Evolutionary conservation across 2,797 vertebrate species (phyloP), one percentile per base, ranked within the genome.

Genomic region (Myotis planiceps): DNA sequence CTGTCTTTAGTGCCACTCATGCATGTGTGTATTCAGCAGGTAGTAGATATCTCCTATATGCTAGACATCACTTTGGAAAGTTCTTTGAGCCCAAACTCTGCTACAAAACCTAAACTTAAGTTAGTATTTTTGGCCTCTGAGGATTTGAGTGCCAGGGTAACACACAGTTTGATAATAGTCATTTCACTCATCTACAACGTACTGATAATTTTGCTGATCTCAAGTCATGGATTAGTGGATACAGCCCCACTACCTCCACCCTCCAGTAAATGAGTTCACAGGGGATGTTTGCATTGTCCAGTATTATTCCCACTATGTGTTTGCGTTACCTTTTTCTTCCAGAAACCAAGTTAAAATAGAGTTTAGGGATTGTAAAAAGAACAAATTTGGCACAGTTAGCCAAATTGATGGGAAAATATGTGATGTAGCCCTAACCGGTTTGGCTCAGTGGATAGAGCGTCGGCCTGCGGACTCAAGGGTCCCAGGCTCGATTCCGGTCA

Each of bases 111-210:
- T 83, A 63, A 96, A 87, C 96, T 92, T 95, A 78, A 96, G 72
- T 97, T 94, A 94, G 72, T 95, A 42, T 81, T 90, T 97, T 97
- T 92, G 96, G 71, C 94, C 71, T 96, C 98, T 98, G 83, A 93
- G 53, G 23, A 27, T 82, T 96, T 98, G 96, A 98, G 98, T 98
- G 98, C 98, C 98, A 98, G 98, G 98, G 98, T 98, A 99, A 98
- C 98, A 51, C 97, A 98, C 97, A 98, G 98, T 99, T 99, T 99
- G 99, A 99, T 98, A 99, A 99, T 98, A 97, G 98, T 98, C 98
- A 98, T 98, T 99, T 98, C 98, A 98, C 6, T 76, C 99, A 97
- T 98, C 98, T 97, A 95, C 98, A 98, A 98, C 97, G 98, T 98
- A 97, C 98, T 99, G 98, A 99, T 99, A 99, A 99, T 99, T 99